Percentiles rank a stretch among this genome's conserved stretches.
These are phyloP conservation scores for Glomeris maerens DNA, from an alignment of 1,140 invertebrate genomes.

Conservation along the genomic window DNA sequence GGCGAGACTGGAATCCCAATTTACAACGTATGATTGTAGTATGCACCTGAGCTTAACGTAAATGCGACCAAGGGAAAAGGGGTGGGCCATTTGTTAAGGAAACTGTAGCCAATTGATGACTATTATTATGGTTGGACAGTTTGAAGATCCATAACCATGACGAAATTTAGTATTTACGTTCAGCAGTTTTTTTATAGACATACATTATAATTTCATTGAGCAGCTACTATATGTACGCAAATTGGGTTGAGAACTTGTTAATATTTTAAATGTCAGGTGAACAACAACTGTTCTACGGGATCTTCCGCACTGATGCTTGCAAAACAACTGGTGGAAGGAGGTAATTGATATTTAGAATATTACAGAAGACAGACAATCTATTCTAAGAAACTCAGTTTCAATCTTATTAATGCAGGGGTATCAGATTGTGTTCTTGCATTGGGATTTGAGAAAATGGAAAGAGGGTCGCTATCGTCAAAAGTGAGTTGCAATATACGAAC, in stretches of 20 bases:
- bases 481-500: constrained; percentile 26
- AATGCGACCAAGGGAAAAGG: not conserved
- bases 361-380: not conserved
- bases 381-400: not conserved
- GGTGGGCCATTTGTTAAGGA: not conserved
- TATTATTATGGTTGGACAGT: no score
- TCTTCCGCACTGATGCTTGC: constrained; percentile 78
- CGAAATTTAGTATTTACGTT: not conserved
- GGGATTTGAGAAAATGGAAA: constrained; percentile 97
- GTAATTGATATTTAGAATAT: constrained; percentile 21
- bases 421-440: constrained; percentile 78
- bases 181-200: not conserved
- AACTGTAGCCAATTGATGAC: not conserved
- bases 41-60: not conserved
- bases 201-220: no score
- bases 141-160: not conserved
- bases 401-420: constrained; percentile 32
- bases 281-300: constrained; percentile 96
- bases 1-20: constrained; percentile 95
- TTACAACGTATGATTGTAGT: constrained; percentile 61
- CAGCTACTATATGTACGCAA: no score
- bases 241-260: no score
- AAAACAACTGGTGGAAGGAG: constrained; percentile 78
- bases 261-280: constrained; percentile 39
- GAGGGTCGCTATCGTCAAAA: constrained; percentile 65